These are phyloP conservation scores for Cherax destructor DNA, from an alignment of 1,140 invertebrate genomes.

Conservation along the genomic window DNA sequence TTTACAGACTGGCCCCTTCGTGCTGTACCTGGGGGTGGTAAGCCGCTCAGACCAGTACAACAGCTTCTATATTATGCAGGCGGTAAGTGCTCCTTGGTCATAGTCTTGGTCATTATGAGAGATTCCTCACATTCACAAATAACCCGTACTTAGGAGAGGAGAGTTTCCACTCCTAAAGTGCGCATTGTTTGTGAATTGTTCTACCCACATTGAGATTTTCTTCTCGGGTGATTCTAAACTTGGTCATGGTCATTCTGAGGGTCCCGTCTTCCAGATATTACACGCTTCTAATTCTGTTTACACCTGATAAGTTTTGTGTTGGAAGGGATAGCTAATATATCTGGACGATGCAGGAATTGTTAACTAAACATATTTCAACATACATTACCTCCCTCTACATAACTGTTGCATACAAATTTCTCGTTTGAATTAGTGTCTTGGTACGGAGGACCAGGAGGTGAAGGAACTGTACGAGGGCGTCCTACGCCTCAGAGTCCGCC, in stretches of 20 bases:
- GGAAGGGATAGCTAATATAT: too few species aligned
- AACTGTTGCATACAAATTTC: not conserved
- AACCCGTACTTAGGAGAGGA: not conserved
- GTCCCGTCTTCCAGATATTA: too few species aligned
- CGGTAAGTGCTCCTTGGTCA: conserved; percentile 1
- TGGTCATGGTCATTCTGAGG: too few species aligned
- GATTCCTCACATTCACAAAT: not conserved
- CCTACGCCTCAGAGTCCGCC: conserved; percentile 21
- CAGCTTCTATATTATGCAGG: conserved; percentile 46
- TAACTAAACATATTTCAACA: too few species aligned
- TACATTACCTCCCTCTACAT: too few species aligned
- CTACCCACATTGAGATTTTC: too few species aligned
- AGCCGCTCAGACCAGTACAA: conserved; percentile 29
- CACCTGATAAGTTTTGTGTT: too few species aligned
- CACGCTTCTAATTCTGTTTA: too few species aligned
- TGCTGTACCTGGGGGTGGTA: conserved; percentile 41
- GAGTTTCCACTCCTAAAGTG: not conserved
- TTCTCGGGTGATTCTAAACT: too few species aligned
- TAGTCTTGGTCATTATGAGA: not conserved
- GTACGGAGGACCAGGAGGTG: conserved; percentile 56
- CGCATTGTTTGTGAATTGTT: too few species aligned
- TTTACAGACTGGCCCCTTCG: conserved; percentile 33
- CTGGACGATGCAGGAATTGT: too few species aligned
- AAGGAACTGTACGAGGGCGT: conserved; percentile 52
- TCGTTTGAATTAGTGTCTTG: conserved; percentile 26